These are phyloP conservation scores for Nasonia vitripennis DNA, from an alignment of 1,140 invertebrate genomes.

Conservation along the genomic window DNA sequence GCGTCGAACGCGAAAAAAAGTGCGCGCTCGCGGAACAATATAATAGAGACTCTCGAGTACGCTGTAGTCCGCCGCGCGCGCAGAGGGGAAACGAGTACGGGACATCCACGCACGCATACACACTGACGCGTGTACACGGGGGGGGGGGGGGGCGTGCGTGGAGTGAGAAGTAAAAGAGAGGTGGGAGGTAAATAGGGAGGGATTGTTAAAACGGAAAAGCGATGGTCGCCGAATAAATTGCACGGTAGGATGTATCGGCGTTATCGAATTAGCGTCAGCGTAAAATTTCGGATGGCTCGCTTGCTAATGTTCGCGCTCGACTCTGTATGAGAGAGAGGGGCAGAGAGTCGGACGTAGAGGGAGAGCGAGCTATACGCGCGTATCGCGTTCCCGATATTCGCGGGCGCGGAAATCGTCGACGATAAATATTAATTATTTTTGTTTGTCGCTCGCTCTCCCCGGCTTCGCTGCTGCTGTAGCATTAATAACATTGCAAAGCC, in stretches of 20 bases:
- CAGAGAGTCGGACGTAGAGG: neutral
- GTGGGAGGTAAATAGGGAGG: slow-evolving; percentile 46
- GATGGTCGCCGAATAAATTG: slow-evolving; percentile 66
- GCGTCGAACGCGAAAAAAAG: slow-evolving; percentile 47
- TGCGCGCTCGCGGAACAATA: slow-evolving; percentile 25
- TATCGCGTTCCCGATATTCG: slow-evolving; percentile 68
- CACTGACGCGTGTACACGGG: slow-evolving; percentile 14
- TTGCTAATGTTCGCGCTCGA: slow-evolving; percentile 58
- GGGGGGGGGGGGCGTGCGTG: neutral
- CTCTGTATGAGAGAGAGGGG: neutral
- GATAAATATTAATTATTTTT: slow-evolving; percentile 77
- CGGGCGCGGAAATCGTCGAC: slow-evolving; percentile 72
- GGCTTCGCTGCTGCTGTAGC: slow-evolving; percentile 66
- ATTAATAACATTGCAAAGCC: slow-evolving; percentile 74
- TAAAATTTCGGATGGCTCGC: slow-evolving; percentile 66
- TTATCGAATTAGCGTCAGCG: slow-evolving; percentile 72
- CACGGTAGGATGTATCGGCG: slow-evolving; percentile 68
- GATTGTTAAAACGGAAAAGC: slow-evolving; percentile 61
- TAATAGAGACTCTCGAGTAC: slow-evolving; percentile 22
- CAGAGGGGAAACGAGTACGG: slow-evolving; percentile 3
- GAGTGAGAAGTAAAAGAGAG: slow-evolving; percentile 33
- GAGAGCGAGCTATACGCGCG: slow-evolving; percentile 56
- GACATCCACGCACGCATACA: neutral
- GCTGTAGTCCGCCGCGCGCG: neutral
- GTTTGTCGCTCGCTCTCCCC: slow-evolving; percentile 69